Conservation (phyloP, 1,140 invertebrate species). For the Ladona fulva region DNA sequence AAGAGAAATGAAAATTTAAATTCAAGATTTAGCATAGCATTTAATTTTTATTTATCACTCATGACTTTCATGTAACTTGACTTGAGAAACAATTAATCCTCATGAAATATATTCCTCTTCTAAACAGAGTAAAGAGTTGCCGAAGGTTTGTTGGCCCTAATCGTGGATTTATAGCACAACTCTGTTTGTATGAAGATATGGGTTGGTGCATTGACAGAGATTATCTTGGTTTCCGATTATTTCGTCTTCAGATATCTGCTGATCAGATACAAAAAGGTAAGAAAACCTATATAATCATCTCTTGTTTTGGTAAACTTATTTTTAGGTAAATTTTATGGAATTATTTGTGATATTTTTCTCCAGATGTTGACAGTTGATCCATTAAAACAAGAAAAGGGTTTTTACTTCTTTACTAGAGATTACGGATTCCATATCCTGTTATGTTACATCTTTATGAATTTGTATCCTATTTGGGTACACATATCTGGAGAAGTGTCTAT, state of each 20-base stretch:
- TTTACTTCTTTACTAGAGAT: too few relatives aligned
- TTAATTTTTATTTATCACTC: background rate
- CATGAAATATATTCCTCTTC: constrained; percentile 20
- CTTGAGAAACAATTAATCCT: background rate
- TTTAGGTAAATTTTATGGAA: too few relatives aligned
- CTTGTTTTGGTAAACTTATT: too few relatives aligned
- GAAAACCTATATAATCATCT: too few relatives aligned
- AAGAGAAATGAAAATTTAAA: background rate
- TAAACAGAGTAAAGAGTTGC: constrained; percentile 49
- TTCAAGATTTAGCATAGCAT: background rate
- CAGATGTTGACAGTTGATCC: too few relatives aligned
- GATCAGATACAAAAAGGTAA: constrained; percentile 64
- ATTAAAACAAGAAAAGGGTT: too few relatives aligned
- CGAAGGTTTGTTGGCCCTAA: constrained; percentile 59
- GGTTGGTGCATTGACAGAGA: constrained; percentile 56
- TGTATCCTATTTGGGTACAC: too few relatives aligned
- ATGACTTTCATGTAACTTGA: background rate
- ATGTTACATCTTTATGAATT: too few relatives aligned
- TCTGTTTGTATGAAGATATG: constrained; percentile 69
- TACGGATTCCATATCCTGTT: too few relatives aligned
- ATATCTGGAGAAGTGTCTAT: too few relatives aligned
- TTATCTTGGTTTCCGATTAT: constrained; percentile 65
- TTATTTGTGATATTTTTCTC: too few relatives aligned
- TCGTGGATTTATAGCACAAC: constrained; percentile 62
- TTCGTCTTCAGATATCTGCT: constrained; percentile 64